Conservation (phyloP, 2,888 invertebrate species). For the Rambutsinella grinnellia region DNA sequence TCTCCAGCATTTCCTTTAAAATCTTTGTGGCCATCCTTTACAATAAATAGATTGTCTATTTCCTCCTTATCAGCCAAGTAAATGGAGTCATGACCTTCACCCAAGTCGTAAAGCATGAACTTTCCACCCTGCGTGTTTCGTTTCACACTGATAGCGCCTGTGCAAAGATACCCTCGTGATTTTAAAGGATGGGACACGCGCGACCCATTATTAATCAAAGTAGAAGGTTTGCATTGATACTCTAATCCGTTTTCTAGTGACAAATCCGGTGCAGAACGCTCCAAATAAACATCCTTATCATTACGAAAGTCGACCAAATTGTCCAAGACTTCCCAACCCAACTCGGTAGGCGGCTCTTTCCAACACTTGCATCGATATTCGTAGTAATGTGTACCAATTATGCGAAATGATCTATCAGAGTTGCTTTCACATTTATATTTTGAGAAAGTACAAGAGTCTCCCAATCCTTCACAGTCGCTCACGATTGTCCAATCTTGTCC, state of each 20-base stretch:
- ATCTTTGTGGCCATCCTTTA: constrained; percentile 14
- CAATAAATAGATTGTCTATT: constrained; percentile 6
- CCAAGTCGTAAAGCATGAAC: constrained; percentile 16
- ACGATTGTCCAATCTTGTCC: background rate
- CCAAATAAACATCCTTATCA: background rate
- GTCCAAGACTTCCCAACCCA: no score
- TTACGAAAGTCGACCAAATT: no score
- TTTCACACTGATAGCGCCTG: background rate
- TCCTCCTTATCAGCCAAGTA: background rate
- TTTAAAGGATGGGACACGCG: no score
- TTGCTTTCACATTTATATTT: constrained; percentile 3
- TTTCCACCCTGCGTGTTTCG: no score
- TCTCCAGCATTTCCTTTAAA: constrained; percentile 20
- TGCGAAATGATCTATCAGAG: constrained; percentile 1
- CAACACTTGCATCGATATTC: no score
- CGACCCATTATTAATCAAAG: constrained; percentile 18
- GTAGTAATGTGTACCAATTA: background rate
- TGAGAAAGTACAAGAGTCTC: no score
- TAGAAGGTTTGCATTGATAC: background rate
- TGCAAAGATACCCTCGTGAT: constrained; percentile 21
- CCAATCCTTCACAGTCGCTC: no score
- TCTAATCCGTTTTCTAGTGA: background rate
- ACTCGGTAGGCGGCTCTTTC: no score
- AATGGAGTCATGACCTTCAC: constrained; percentile 19
- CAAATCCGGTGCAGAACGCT: background rate